Percentiles rank a stretch among this genome's conserved stretches.
Evolutionary conservation across 2,797 vertebrate species (phyloP).

Genomic region (Lindbergichthys nudifrons): DNA sequence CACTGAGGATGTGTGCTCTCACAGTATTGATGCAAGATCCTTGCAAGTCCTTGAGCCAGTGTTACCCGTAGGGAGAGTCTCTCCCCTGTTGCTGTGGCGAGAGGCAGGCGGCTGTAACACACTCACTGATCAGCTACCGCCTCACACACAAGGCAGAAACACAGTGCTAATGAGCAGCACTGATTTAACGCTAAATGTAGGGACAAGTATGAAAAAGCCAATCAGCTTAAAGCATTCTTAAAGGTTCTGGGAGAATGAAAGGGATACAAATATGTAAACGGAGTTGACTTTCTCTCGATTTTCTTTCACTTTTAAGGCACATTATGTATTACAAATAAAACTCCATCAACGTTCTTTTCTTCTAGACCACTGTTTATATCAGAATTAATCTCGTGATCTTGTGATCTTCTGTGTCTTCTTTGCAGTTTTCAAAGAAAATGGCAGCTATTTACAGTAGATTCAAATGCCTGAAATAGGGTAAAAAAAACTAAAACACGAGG

Average conservation of each 20-base stretch:
- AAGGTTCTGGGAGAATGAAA: background rate
- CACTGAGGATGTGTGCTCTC: slow-evolving; percentile 30
- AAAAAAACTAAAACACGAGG: background rate
- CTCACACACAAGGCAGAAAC: slow-evolving; percentile 15
- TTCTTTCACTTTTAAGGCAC: slow-evolving; percentile 1
- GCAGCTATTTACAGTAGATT: background rate
- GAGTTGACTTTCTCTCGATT: background rate
- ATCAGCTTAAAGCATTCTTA: background rate
- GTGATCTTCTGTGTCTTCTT: background rate
- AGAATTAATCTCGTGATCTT: background rate
- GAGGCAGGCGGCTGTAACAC: slow-evolving; percentile 45
- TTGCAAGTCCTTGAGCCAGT: slow-evolving; percentile 34
- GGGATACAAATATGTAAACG: background rate
- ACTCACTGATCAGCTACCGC: slow-evolving; percentile 34
- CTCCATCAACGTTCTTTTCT: background rate
- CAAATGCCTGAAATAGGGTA: background rate
- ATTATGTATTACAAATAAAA: background rate
- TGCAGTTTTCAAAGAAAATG: background rate
- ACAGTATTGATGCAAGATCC: slow-evolving; percentile 40
- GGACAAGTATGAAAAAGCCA: slow-evolving; percentile 14
- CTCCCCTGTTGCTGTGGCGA: slow-evolving; percentile 47
- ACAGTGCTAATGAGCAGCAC: slow-evolving; percentile 9
- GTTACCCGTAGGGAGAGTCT: slow-evolving; percentile 13
- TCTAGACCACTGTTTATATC: slow-evolving; percentile 3
- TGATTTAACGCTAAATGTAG: background rate